Evolutionary conservation across 2,113 vertebrate species (phyloP), one percentile per base, ranked within the genome.

Genomic region (Carassius carassius): DNA sequence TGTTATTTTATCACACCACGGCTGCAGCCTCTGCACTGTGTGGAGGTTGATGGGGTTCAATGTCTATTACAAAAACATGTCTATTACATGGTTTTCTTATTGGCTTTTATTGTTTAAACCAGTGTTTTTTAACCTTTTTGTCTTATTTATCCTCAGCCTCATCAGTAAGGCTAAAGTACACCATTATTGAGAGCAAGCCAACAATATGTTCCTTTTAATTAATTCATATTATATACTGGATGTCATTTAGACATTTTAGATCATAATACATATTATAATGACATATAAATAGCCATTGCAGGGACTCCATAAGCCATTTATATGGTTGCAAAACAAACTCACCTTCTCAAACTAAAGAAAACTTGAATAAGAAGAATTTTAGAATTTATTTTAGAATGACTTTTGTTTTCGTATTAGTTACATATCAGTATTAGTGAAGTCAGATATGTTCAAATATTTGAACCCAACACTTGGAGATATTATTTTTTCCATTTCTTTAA

Each of bases 1-100:
- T 70, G 79, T 54, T 85, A 80, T 85, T 85, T 85, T 80, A 79
- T 85, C 51, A 67, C 54, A 65, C 37, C 77, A 63, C 35, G 83
- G 47, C 58, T 78, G 49, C 63, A 78, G 75, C 49, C 21, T 65
- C 67, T 51, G 41, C 16, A 49, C 25, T 51, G 60, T 60, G 67
- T 35, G 77, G 70, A 70, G 83, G 83, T 80, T 72, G 84, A 80
- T 73, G 67, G 65, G 32, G 84, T 78, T 80, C 76, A 79, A 13
- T 51, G 70, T 72, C 62, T 56, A 67, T 67, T 49, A 44, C 44
- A 56, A 63, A 56, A 78, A 44, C 72, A 13, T 37, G 70, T 72
- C 62, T 56, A 67, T 77, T 49, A 47, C 44, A 56, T 54, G 25
- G 32, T 23, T 21, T 47, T 77, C 35, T 78, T 69, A 56, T 56